Evolutionary conservation across 2,797 vertebrate species (phyloP), one percentile per base, ranked within the genome.

Genomic region (Scolopax bukidnonensis): DNA sequence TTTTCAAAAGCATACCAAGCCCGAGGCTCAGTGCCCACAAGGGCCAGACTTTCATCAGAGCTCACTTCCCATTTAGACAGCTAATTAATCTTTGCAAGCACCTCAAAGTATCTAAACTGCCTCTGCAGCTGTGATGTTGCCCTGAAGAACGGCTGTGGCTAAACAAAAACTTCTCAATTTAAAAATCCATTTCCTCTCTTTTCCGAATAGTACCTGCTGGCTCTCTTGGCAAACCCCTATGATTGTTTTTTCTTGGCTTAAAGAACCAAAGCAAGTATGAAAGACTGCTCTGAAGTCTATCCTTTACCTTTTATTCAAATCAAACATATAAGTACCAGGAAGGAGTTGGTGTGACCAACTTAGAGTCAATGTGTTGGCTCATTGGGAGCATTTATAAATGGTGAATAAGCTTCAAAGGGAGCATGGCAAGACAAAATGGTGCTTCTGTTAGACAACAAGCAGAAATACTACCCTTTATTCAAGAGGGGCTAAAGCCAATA

Each of bases 11-110:
- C 74, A 41, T 30, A 87, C 77, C 18, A 1, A 95, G 90, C 88
- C 84, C 0, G 1, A 88, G 71, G 94, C 86, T 91, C 80, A 77
- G 73, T 71, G 87, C 57, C 92, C 69, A 63, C 87, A 83, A 78
- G 76, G 75, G 71, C 91, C 87, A 93, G 70, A 54, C 73, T 91
- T 94, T 93, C 94, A 95, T 92, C 86, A 90, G 85, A 90, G 45
- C 60, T 94, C 80, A 80, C 56, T 27, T 94, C 60, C 86, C 81
- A 68, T 73, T 92, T 89, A 93, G 93, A 78, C 87, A 92, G 75
- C 78, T 94, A 94, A 96, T 95, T 96, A 95, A 96, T 96, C 94
- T 90, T 80, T 80, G 57, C 81, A 89, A 97, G 93, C 89, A 94
- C 87, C 92, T 95, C 61, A 12, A 90, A 94, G 89, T 90, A 85